Evolutionary conservation across 2,113 vertebrate species (phyloP).

Genomic region (Amblyornis subalaris): DNA sequence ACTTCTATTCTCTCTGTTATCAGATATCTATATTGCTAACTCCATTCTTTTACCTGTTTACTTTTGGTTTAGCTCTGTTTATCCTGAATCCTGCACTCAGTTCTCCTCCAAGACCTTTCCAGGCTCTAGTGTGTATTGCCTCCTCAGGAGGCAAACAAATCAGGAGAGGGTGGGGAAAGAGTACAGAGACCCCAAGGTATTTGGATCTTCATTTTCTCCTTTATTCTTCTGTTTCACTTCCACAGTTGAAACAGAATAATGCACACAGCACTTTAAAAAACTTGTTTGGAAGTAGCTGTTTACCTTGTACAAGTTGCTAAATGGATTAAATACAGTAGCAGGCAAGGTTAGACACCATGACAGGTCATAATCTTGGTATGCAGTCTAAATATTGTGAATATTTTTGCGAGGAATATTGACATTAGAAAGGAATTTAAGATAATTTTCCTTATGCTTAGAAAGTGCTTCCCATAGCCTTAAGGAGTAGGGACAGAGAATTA

Average conservation of each 20-base stretch:
- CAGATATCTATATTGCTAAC: background rate
- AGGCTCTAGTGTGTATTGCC: background rate
- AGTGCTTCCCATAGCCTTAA: background rate
- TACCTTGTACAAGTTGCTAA: background rate
- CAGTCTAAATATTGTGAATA: background rate
- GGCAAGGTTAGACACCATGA: background rate
- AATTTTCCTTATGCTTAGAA: background rate
- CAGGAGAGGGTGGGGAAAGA: no score
- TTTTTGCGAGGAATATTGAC: background rate
- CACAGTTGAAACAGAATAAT: background rate
- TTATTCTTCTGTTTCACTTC: background rate
- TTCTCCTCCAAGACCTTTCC: background rate
- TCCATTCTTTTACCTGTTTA: background rate
- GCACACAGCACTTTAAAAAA: background rate
- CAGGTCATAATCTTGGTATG: background rate
- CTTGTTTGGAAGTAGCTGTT: background rate
- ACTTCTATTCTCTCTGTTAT: background rate
- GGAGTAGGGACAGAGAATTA: background rate
- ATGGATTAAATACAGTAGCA: background rate
- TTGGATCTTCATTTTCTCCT: background rate
- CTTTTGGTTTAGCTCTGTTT: background rate
- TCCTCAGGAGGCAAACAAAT: no score
- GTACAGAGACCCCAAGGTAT: no score
- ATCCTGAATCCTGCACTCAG: background rate
- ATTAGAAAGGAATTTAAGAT: background rate